Conservation (phyloP, 2,113 vertebrate species). For the Myotis lucifugus region DNA sequence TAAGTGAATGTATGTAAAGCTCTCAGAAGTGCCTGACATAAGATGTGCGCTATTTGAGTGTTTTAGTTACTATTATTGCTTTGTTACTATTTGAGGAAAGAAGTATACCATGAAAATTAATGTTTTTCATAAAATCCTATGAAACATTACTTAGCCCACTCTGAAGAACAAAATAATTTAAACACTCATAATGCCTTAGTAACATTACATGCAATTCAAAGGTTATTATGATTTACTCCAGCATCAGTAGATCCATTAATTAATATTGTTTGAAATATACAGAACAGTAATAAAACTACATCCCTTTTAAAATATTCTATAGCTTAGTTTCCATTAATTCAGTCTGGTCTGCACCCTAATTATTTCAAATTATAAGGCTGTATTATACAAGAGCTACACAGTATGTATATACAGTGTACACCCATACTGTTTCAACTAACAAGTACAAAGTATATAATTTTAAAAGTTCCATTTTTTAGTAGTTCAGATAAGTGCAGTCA, state of each 20-base stretch:
- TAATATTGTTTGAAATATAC: not conserved
- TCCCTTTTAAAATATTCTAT: not conserved
- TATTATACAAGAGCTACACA: not conserved
- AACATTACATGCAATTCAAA: not conserved
- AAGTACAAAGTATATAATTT: not conserved
- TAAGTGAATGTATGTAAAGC: not conserved
- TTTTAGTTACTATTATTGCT: not conserved
- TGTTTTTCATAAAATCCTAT: not conserved
- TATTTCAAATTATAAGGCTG: not conserved
- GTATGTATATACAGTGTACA: not conserved
- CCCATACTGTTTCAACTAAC: not conserved
- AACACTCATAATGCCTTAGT: not conserved
- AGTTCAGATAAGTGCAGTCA: fast-evolving
- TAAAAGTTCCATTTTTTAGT: not conserved
- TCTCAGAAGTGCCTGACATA: not conserved
- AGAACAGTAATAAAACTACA: not conserved
- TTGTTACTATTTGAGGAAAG: conserved; percentile 5
- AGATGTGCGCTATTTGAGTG: not conserved
- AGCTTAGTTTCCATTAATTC: not conserved
- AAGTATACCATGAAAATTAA: not conserved
- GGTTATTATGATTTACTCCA: not conserved
- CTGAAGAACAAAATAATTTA: not conserved
- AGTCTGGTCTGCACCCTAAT: not conserved
- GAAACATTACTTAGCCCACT: not conserved
- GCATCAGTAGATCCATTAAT: not conserved